phyloP scores from a whole-genome alignment of 2,113 vertebrate genomes.

The Mixornis gularis region DNA sequence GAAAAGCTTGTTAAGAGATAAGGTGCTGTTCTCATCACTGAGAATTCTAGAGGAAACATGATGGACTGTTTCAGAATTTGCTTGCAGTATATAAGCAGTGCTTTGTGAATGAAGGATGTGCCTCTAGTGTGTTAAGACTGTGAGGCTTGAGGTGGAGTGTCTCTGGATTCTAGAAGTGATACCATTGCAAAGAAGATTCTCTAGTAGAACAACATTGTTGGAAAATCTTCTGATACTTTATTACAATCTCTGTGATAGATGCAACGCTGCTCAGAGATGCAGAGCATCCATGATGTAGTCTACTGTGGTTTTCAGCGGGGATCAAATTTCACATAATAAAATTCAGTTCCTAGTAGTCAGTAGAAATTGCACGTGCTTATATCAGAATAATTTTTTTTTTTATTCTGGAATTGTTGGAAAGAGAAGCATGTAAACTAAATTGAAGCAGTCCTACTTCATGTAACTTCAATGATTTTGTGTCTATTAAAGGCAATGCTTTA shows the following conservation, averaged over 20 bases:
- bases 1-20: background rate
- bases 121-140: background rate
- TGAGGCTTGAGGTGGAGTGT: background rate
- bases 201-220: background rate
- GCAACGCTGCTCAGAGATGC: background rate
- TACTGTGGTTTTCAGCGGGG: background rate
- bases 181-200: background rate
- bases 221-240: background rate
- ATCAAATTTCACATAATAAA: background rate
- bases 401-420: background rate
- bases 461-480: background rate
- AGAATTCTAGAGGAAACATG: background rate
- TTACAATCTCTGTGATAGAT: background rate
- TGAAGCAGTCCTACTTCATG: background rate
- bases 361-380: background rate
- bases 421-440: background rate
- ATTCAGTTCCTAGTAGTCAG: background rate
- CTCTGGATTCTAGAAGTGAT: background rate
- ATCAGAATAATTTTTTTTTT: background rate
- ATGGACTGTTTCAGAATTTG: background rate
- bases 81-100: background rate
- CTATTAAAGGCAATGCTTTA: background rate
- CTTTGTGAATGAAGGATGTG: background rate
- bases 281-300: background rate
- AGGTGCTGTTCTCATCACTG: background rate